phyloP scores from a whole-genome alignment of 2,113 vertebrate species.

The Psammodynastes pulverulentus region DNA sequence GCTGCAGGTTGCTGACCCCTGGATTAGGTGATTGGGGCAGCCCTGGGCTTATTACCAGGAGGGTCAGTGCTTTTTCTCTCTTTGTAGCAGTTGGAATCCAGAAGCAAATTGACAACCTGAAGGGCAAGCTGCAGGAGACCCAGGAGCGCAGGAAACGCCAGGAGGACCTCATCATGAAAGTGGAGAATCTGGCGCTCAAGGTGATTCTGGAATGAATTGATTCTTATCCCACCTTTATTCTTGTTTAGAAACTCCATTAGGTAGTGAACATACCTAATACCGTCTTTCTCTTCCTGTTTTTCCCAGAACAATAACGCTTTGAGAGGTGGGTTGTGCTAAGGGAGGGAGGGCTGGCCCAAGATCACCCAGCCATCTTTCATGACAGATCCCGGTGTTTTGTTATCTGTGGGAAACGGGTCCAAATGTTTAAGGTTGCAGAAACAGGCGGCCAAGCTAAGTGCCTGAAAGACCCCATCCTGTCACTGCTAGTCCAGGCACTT shows the following conservation, averaged over 20 bases:
- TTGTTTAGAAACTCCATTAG: not conserved
- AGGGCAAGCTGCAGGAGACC: constrained; percentile 91
- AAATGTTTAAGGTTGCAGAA: too few species aligned
- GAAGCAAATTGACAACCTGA: constrained; percentile 90
- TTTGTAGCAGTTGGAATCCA: constrained; percentile 86
- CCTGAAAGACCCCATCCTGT: too few species aligned
- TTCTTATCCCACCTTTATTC: not conserved
- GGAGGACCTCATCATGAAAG: constrained; percentile 97
- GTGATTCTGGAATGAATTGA: constrained; percentile 59
- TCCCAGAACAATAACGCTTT: not conserved
- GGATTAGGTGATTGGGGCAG: not conserved
- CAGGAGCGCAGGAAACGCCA: constrained; percentile 93
- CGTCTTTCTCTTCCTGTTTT: not conserved
- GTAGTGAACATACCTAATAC: not conserved
- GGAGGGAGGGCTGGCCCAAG: not conserved
- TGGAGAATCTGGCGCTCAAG: constrained; percentile 96
- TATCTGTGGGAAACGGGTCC: too few species aligned
- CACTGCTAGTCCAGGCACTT: too few species aligned
- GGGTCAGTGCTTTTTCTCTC: too few species aligned
- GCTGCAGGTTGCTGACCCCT: too few species aligned
- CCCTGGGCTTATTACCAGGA: too few species aligned
- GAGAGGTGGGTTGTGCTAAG: not conserved
- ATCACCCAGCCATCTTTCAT: not conserved
- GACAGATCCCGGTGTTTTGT: too few species aligned
- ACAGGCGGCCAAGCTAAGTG: too few species aligned